A percentile compares a stretch with the other conserved stretches of the same genome.
Conservation (phyloP, 2,113 vertebrate genomes). For the Lepisosteus osseus region DNA sequence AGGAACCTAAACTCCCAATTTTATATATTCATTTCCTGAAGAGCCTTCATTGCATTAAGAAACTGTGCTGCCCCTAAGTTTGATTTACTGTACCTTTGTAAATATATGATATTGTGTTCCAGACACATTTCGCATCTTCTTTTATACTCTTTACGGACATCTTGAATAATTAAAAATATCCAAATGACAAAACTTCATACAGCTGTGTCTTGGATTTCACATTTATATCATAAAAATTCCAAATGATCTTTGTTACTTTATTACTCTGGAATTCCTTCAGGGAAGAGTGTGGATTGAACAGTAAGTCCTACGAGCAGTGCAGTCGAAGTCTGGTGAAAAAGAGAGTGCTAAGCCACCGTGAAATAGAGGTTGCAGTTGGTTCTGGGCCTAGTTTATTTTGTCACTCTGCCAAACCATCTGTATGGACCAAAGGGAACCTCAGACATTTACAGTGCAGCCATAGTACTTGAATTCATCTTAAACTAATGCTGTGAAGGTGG, state of each 20-base stretch:
- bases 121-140: too few relatives aligned
- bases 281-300: conserved; percentile 29
- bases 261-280: conserved; percentile 9
- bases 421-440: conserved; percentile 54
- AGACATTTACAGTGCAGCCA: conserved; percentile 45
- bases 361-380: conserved; percentile 68
- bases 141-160: too few relatives aligned
- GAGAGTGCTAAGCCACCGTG: conserved; percentile 70
- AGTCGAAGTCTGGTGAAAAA: conserved; percentile 57
- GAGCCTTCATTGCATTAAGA: too few relatives aligned
- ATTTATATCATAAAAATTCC: background rate
- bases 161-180: too few relatives aligned
- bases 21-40: too few relatives aligned
- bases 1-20: too few relatives aligned
- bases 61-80: too few relatives aligned
- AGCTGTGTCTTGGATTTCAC: too few relatives aligned
- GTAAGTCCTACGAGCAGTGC: conserved; percentile 36
- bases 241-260: conserved; percentile 4
- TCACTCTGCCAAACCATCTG: conserved; percentile 70
- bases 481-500: conserved; percentile 33
- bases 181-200: too few relatives aligned
- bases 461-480: conserved; percentile 45
- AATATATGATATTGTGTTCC: too few relatives aligned
- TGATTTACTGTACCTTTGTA: too few relatives aligned
- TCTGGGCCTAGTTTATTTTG: conserved; percentile 66